These are phyloP conservation scores for Chondrilla cf. caribensis DNA, from an alignment of 37 sponge, comb jelly and placozoan genomes.

Conservation along the genomic window DNA sequence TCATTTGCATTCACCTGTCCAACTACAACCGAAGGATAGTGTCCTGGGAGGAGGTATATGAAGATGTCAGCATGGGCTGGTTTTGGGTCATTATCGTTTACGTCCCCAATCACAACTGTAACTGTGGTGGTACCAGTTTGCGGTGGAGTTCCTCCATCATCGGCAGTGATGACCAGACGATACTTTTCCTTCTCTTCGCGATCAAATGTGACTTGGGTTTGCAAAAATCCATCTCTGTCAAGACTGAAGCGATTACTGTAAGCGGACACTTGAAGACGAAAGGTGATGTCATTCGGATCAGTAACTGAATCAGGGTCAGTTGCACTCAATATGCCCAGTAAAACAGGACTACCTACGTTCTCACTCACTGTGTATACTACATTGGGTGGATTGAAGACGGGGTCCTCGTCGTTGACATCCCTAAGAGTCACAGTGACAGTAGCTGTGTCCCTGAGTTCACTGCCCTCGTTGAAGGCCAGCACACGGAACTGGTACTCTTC, in stretches of 20 bases:
- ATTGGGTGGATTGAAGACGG: slow-evolving; percentile 31
- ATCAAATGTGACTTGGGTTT: slow-evolving; percentile 21
- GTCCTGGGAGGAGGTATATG: slow-evolving; percentile 31
- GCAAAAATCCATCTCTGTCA: slow-evolving; percentile 29
- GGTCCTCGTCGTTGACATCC: slow-evolving; percentile 69
- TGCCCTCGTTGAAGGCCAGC: not conserved
- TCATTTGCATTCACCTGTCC: slow-evolving; percentile 51
- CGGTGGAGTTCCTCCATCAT: slow-evolving; percentile 55
- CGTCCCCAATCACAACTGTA: slow-evolving; percentile 43
- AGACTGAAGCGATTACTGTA: slow-evolving; percentile 29
- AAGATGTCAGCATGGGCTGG: slow-evolving; percentile 30
- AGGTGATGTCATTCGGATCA: slow-evolving; percentile 31
- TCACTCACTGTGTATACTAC: slow-evolving; percentile 20
- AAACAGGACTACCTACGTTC: not conserved
- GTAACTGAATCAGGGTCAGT: slow-evolving; percentile 51
- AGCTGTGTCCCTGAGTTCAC: not conserved
- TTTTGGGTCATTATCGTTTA: slow-evolving; percentile 62
- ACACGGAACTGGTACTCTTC: slow-evolving; percentile 23
- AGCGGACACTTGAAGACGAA: slow-evolving; percentile 36
- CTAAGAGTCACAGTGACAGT: slow-evolving; percentile 31
- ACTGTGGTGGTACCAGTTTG: slow-evolving; percentile 47
- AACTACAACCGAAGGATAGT: not conserved
- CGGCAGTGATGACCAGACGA: slow-evolving; percentile 47
- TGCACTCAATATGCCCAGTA: slow-evolving; percentile 21
- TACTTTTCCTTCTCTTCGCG: slow-evolving; percentile 40